Conservation (phyloP, 2,888 invertebrate genomes). For the Adelphocoris suturalis region DNA sequence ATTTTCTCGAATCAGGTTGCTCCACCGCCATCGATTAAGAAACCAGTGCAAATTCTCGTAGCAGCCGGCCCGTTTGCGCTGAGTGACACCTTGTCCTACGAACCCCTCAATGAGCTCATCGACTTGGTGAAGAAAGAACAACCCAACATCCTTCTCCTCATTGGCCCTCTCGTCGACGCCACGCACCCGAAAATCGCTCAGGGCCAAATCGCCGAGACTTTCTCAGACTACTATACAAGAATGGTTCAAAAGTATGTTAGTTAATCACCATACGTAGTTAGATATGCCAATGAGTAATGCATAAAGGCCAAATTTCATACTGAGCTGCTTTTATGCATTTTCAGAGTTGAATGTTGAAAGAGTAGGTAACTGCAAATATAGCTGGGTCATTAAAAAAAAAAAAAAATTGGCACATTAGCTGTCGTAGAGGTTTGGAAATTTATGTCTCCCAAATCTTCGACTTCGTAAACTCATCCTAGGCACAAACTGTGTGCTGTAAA, state of each 20-base stretch:
- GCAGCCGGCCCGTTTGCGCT: conserved; percentile 92
- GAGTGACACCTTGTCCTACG: conserved; percentile 87
- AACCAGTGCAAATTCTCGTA: conserved; percentile 83
- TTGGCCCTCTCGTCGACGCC: conserved; percentile 91
- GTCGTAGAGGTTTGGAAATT: too few relatives aligned
- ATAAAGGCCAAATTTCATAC: too few relatives aligned
- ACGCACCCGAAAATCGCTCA: conserved; percentile 84
- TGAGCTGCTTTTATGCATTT: too few relatives aligned
- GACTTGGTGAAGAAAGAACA: conserved; percentile 83
- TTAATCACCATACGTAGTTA: neutral
- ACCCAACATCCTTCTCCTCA: conserved; percentile 90
- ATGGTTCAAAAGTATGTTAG: conserved; percentile 51
- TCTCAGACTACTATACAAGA: conserved; percentile 87
- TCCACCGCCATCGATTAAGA: conserved; percentile 65
- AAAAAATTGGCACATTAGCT: too few relatives aligned
- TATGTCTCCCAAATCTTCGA: too few relatives aligned
- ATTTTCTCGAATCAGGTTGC: neutral
- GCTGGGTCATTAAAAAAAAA: too few relatives aligned
- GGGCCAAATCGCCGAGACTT: conserved; percentile 82
- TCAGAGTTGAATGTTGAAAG: too few relatives aligned
- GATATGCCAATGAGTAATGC: too few relatives aligned
- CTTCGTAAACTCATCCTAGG: too few relatives aligned
- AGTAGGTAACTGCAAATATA: too few relatives aligned
- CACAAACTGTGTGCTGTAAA: too few relatives aligned
- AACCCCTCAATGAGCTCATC: conserved; percentile 89